phyloP scores from a whole-genome alignment of 2,797 vertebrate species.

The Coracias cyanogaster region DNA sequence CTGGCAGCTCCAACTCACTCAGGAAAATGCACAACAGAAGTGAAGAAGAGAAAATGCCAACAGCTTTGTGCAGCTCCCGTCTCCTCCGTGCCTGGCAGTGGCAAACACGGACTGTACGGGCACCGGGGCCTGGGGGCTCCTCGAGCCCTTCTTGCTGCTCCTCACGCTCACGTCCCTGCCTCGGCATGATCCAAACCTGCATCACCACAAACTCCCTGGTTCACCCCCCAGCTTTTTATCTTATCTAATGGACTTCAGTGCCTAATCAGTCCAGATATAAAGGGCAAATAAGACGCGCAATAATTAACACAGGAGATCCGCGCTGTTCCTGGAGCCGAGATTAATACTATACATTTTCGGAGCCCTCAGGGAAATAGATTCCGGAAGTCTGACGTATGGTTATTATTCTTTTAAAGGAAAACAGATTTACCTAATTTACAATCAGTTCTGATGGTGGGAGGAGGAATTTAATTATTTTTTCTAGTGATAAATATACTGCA shows the following conservation, averaged over 20 bases:
- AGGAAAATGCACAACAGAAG: not conserved
- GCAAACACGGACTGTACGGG: not conserved
- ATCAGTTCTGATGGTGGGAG: conserved; percentile 26
- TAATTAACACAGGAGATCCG: not conserved
- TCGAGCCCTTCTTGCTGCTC: not conserved
- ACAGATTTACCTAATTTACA: conserved; percentile 43
- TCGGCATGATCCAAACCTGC: rapidly evolving
- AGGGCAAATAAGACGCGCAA: not conserved
- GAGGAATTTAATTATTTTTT: conserved; percentile 16
- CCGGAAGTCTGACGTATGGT: not conserved
- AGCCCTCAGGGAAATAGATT: not conserved
- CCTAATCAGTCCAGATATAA: not conserved
- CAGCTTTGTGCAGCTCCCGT: not conserved
- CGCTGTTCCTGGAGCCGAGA: not conserved
- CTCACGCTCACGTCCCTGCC: not conserved
- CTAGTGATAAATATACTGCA: conserved; percentile 54
- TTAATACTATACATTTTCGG: not conserved
- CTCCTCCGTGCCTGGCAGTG: not conserved
- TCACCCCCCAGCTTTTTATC: not conserved
- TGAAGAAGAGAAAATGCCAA: not conserved
- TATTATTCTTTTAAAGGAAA: conserved; percentile 47
- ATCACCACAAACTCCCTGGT: not conserved
- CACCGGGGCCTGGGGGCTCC: too few relatives aligned
- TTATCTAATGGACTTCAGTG: not conserved
- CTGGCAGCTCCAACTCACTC: conserved; percentile 18